These are phyloP conservation scores for Colletes gigas DNA, from an alignment of 1,140 invertebrate genomes.

Conservation along the genomic window DNA sequence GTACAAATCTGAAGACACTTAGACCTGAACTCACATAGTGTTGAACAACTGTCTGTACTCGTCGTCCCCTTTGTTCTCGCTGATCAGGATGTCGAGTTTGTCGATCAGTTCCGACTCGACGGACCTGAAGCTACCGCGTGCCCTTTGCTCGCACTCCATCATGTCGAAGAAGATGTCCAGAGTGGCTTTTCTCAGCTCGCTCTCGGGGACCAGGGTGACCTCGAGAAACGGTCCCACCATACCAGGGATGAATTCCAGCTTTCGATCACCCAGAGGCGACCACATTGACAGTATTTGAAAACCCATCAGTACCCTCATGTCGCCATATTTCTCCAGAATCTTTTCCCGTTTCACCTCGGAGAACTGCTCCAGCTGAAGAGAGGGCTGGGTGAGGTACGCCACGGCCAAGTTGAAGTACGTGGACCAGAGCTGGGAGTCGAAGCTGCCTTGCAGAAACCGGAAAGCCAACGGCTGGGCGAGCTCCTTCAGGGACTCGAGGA, in stretches of 20 bases:
- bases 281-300: constrained; percentile 97
- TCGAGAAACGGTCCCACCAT: constrained; percentile 97
- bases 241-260: constrained; percentile 94
- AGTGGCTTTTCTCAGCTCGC: constrained; percentile 93
- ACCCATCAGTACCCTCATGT: constrained; percentile 96
- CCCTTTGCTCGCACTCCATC: constrained; percentile 95
- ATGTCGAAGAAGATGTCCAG: constrained; percentile 98
- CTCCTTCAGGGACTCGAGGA: constrained; percentile 92
- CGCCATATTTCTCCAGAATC: constrained; percentile 91
- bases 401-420: constrained; percentile 95
- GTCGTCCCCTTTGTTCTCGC: constrained; percentile 96
- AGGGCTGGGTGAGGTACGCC: constrained; percentile 92
- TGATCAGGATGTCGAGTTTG: constrained; percentile 94
- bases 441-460: constrained; percentile 88
- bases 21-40: constrained; percentile 90
- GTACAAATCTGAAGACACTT: too few species aligned
- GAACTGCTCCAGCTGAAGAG: constrained; percentile 92
- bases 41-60: constrained; percentile 95
- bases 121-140: constrained; percentile 91
- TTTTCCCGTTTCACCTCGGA: constrained; percentile 89
- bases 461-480: constrained; percentile 92
- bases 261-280: constrained; percentile 92
- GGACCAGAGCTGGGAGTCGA: constrained; percentile 90
- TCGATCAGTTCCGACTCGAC: constrained; percentile 96
- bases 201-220: constrained; percentile 95